Evolutionary conservation across 2,888 invertebrate species (phyloP), one percentile per base, ranked within the genome.

Genomic region (Synergus gifuensis): DNA sequence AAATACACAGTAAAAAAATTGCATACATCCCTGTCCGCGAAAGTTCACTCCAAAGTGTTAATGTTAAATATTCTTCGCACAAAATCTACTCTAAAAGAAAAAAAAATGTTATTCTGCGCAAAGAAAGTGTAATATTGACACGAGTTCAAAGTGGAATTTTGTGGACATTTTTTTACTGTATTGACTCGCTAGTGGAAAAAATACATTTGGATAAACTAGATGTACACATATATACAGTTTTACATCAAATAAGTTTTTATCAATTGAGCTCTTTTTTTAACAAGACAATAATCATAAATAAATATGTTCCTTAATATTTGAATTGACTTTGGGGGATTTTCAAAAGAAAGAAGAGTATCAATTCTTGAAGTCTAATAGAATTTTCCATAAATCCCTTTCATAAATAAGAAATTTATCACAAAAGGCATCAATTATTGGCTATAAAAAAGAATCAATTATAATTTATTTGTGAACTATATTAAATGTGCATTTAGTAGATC

Each of bases 401-500:
- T 28, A 28, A 28, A 28, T 28, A 28, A 3, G 28, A 28, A 2
- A 28, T 28, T 28, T 28, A 28, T 28, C 28, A 28, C 28, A 2
- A 28, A 28, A 28, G 28, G 28, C 3, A 28, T 3, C 28, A 28
- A 49, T 16, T 12, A 22, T 22, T 11, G 60, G 3, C 60, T 22
- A 18, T 22, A 22, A 9, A 11, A 4, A 22, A 22, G 22, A 22
- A 60, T 22, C 22, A 60, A 60, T 60, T 22, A 11, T 12, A 60
- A 60, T 60, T 60, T 60, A 60, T 60, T 60, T 60, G 22, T 12
- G 12, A 60, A 22, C 28, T 28, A 2, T 60, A 11, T 18, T 60
- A 60, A 60, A 18, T 60, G 60, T 22, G 60, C 60, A 60, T 22
- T 60, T 60, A 60, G 60, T 60, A 60, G 12, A 60, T 12, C 60